These are phyloP conservation scores for Thysanoteuthis rhombus DNA, from an alignment of 2,888 invertebrate species.

Conservation along the genomic window DNA sequence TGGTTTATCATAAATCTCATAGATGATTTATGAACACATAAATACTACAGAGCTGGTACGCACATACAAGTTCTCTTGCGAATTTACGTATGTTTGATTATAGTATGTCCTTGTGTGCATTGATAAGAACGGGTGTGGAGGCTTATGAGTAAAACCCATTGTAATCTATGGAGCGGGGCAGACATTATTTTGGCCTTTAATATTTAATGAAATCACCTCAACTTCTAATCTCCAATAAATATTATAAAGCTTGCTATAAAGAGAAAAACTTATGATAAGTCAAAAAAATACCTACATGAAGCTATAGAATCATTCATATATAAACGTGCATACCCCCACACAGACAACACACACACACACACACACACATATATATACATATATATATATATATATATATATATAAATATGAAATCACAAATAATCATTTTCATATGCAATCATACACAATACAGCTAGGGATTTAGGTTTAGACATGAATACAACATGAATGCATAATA, in stretches of 20 bases:
- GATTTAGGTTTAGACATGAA: no score
- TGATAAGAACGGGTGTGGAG: neutral
- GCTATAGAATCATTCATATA: neutral
- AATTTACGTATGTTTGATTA: neutral
- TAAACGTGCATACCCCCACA: neutral
- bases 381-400: neutral
- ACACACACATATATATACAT: neutral
- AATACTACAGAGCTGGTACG: neutral
- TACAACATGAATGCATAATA: no score
- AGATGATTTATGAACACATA: neutral
- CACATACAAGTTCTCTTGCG: neutral
- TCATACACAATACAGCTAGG: no score
- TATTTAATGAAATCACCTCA: neutral
- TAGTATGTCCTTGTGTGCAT: neutral
- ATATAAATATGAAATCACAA: no score
- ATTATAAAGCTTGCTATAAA: neutral
- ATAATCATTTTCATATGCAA: no score
- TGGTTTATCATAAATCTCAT: neutral
- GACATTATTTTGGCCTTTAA: neutral
- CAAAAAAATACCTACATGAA: neutral
- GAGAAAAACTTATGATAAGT: neutral
- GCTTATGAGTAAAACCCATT: neutral
- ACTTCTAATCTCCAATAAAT: neutral
- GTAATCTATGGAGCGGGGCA: neutral
- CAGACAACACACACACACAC: neutral